A percentile compares a stretch with the other conserved stretches of the same genome.
These are phyloP conservation scores for Troides helena DNA, from an alignment of 2,888 invertebrate genomes.

Conservation along the genomic window DNA sequence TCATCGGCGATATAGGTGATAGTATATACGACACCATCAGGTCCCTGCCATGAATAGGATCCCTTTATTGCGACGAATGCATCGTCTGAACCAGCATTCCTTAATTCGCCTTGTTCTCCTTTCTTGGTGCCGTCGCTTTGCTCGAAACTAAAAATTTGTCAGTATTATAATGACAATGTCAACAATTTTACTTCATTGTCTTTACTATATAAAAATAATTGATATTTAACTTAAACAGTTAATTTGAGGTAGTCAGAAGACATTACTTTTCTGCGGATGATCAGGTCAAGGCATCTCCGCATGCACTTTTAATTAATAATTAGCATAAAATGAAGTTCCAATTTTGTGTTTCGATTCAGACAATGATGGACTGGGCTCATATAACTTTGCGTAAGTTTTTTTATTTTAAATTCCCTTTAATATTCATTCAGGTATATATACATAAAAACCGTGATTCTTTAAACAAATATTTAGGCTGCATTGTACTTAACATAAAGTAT, in stretches of 20 bases:
- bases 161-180: no score
- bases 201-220: no score
- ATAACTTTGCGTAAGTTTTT: slow-evolving; percentile 55
- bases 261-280: neutral
- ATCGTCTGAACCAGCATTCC: slow-evolving; percentile 74
- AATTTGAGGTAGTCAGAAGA: neutral
- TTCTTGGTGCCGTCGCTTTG: slow-evolving; percentile 76
- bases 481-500: no score
- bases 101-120: slow-evolving; percentile 73
- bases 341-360: slow-evolving; percentile 57
- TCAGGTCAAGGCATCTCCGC: slow-evolving; percentile 17
- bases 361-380: slow-evolving; percentile 63
- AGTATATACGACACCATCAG: slow-evolving; percentile 71
- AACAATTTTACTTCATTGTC: no score
- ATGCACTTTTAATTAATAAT: slow-evolving; percentile 1
- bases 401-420: neutral
- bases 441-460: no score
- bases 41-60: slow-evolving; percentile 72
- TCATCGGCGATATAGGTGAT: slow-evolving; percentile 79
- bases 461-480: no score
- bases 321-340: slow-evolving; percentile 44
- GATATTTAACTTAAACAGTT: no score
- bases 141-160: slow-evolving; percentile 56
- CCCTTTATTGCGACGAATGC: slow-evolving; percentile 75
- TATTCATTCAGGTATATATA: neutral